phyloP scores from a whole-genome alignment of 2,113 vertebrate genomes.

The Siphamia tubifer region DNA sequence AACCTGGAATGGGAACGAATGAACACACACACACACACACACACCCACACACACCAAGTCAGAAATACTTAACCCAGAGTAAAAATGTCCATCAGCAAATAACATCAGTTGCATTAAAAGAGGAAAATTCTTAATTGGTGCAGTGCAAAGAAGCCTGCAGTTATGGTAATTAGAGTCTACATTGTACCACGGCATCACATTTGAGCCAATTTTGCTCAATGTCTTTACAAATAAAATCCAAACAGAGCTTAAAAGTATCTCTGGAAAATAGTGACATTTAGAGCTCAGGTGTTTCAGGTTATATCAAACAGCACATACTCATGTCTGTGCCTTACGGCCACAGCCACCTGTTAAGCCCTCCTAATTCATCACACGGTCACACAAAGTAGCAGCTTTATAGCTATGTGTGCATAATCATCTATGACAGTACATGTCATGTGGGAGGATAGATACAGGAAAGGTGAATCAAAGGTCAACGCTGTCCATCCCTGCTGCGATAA shows the following conservation, averaged over 20 bases:
- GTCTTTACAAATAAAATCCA: constrained; percentile 11
- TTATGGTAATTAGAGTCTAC: background rate
- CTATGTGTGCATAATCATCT: constrained; percentile 5
- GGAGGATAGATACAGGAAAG: constrained; percentile 6
- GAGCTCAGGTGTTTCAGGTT: constrained; percentile 37
- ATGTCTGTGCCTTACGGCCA: constrained; percentile 28
- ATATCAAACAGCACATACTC: constrained; percentile 27
- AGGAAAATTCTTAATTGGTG: background rate
- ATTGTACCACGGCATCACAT: background rate
- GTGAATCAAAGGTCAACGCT: constrained; percentile 45
- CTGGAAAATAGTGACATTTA: constrained; percentile 34
- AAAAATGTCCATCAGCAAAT: background rate
- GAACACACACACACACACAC: constrained; percentile 12
- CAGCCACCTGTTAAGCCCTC: constrained; percentile 50
- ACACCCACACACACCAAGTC: constrained; percentile 12
- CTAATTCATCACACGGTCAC: constrained; percentile 35
- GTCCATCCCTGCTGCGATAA: constrained; percentile 21
- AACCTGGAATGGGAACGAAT: constrained; percentile 76
- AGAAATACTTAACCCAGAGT: background rate
- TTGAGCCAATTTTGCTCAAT: background rate
- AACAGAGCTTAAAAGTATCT: constrained; percentile 28
- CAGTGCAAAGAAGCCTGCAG: background rate
- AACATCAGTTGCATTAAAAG: background rate
- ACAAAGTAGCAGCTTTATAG: constrained; percentile 9
- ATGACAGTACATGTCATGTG: constrained; percentile 6